phyloP scores from a whole-genome alignment of 53 echinoderm and acorn worm genomes.

The Temnopleurus reevesii region DNA sequence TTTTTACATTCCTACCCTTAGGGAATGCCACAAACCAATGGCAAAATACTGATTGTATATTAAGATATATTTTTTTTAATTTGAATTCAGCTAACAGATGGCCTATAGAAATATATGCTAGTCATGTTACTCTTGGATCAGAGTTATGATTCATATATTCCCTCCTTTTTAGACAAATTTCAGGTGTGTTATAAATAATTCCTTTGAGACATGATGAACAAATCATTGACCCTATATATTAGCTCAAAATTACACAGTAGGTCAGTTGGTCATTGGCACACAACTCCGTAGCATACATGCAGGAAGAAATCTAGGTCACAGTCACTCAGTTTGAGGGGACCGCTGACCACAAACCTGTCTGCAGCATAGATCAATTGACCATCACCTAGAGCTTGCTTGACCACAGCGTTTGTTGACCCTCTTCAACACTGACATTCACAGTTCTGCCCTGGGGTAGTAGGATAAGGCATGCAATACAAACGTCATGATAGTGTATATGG shows the following conservation, averaged over 20 bases:
- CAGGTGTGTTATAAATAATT: no score
- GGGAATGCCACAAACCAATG: no score
- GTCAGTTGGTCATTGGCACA: background rate
- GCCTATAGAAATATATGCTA: no score
- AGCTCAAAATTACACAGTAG: background rate
- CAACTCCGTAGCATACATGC: background rate
- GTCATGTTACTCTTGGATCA: no score
- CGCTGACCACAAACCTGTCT: constrained; percentile 15
- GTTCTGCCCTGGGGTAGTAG: background rate
- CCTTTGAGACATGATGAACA: no score
- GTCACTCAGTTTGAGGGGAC: background rate
- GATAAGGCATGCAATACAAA: background rate
- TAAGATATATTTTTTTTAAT: no score
- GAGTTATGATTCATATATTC: no score
- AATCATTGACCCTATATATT: background rate
- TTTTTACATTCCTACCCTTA: no score
- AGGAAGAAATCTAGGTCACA: constrained; percentile 10
- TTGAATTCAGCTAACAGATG: no score
- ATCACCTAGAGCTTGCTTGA: constrained; percentile 26
- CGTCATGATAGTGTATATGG: background rate
- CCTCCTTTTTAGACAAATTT: no score
- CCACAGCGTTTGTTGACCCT: constrained; percentile 10
- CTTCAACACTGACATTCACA: background rate
- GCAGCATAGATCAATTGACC: constrained; percentile 39
- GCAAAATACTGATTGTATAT: no score